Evolutionary conservation across 2,888 invertebrate genomes (phyloP).

Genomic region (Glyphotaelius pellucidus): DNA sequence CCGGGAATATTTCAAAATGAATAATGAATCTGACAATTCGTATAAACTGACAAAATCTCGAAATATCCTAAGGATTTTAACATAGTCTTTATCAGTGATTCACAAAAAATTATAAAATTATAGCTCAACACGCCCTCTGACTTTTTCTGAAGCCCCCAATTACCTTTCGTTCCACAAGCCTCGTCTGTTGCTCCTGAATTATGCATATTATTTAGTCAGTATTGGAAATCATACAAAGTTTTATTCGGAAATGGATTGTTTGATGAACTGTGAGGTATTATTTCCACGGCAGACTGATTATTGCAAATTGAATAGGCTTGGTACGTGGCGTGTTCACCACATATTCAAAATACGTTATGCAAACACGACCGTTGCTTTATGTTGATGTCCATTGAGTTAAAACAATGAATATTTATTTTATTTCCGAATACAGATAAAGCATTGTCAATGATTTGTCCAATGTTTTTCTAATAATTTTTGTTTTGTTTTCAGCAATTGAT

Average conservation of each 20-base stretch:
- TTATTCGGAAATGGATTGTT: constrained; percentile 61
- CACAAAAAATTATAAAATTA: too few species aligned
- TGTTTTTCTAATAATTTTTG: too few species aligned
- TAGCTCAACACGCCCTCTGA: too few species aligned
- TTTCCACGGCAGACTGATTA: constrained; percentile 48
- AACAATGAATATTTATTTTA: neutral
- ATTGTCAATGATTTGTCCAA: neutral
- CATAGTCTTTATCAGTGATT: too few species aligned
- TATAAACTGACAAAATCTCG: too few species aligned
- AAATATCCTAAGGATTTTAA: too few species aligned
- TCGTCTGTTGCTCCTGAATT: constrained; percentile 8
- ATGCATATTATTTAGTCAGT: constrained; percentile 44
- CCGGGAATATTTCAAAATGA: too few species aligned
- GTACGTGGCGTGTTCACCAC: neutral
- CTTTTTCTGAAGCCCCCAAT: neutral
- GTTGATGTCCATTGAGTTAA: neutral
- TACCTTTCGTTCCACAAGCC: neutral
- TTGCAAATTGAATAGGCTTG: constrained; percentile 35
- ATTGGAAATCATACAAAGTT: constrained; percentile 62
- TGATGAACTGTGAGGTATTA: constrained; percentile 57
- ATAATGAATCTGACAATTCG: too few species aligned
- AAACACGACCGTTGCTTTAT: neutral
- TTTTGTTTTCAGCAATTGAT: too few species aligned
- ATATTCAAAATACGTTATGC: constrained; percentile 21
- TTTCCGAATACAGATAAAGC: too few species aligned